phyloP scores from a whole-genome alignment of 2,113 vertebrate species.

The Thomomys bottae region DNA sequence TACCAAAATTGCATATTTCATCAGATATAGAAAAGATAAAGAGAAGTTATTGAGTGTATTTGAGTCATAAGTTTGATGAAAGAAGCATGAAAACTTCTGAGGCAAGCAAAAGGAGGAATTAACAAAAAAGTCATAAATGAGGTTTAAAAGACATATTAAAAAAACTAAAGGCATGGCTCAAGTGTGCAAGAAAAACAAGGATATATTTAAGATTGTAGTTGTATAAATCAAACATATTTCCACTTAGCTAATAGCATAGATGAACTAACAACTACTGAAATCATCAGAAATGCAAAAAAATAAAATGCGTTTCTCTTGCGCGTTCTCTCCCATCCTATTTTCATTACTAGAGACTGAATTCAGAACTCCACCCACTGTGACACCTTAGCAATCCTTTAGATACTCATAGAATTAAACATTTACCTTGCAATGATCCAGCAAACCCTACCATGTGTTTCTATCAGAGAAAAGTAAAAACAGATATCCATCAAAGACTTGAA shows the following conservation, averaged over 20 bases:
- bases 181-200: too few relatives aligned
- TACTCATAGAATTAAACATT: neutral
- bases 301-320: neutral
- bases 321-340: too few relatives aligned
- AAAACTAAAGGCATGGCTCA: too few relatives aligned
- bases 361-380: too few relatives aligned
- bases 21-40: constrained; percentile 4
- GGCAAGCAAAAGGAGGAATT: neutral
- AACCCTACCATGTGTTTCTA: neutral
- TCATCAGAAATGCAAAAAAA: constrained; percentile 7
- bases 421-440: neutral
- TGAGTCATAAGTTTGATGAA: constrained; percentile 35
- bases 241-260: neutral
- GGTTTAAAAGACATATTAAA: neutral
- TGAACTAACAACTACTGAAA: constrained; percentile 4
- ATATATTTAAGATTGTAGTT: neutral
- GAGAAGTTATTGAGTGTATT: constrained; percentile 26
- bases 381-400: neutral
- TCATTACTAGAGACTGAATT: too few relatives aligned
- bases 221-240: neutral
- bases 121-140: constrained; percentile 8
- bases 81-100: constrained; percentile 3
- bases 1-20: neutral
- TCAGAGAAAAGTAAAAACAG: constrained; percentile 16
- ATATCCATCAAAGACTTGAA: neutral